Evolutionary conservation across 2,888 invertebrate species (phyloP), one percentile per base, ranked within the genome.

Genomic region (Apodemia mormo): DNA sequence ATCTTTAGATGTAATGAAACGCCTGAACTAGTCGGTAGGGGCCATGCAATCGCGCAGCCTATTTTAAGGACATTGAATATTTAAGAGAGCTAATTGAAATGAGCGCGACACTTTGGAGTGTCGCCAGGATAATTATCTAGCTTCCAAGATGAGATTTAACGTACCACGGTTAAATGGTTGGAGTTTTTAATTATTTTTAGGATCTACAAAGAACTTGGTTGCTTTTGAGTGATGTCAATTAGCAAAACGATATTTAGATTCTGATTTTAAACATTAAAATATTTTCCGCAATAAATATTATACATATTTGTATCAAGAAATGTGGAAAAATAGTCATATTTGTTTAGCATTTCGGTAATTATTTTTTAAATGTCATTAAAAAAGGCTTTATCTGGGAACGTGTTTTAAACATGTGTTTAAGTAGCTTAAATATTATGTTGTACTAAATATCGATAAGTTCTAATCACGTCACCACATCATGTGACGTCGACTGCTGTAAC

Each of bases 21-120:
- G 90, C 89, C 82, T 82, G 85, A 90, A 91, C 90, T 90, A 90
- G 85, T 83, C 80, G 80, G 80, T 79, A 76, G 77, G 76, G 80
- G 81, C 76, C 85, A 83, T 81, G 84, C 84, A 85, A 87, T 87
- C 85, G 85, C 82, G 88, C 81, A 89, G 92, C 92, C 92, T 93
- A 93, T 93, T 93, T 89, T 89, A 89, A 92, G 90, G 90, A 90
- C 92, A 92, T 92, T 93, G 92, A 93, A 93, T 93, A 93, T 93
- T 93, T 91, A 92, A 92, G 90, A 90, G 89, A 87, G 87, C 92
- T 92, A 93, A 93, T 93, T 93, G 93, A 92, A 93, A 92, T 92
- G 92, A 92, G 90, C 88, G 85, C 84, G 91, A 91, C 92, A 91
- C 90, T 92, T 91, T 92, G 92, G 92, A 92, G 89, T 90, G 90